Conservation (phyloP, 2,888 invertebrate species). For the Ophion ventricosus region DNA sequence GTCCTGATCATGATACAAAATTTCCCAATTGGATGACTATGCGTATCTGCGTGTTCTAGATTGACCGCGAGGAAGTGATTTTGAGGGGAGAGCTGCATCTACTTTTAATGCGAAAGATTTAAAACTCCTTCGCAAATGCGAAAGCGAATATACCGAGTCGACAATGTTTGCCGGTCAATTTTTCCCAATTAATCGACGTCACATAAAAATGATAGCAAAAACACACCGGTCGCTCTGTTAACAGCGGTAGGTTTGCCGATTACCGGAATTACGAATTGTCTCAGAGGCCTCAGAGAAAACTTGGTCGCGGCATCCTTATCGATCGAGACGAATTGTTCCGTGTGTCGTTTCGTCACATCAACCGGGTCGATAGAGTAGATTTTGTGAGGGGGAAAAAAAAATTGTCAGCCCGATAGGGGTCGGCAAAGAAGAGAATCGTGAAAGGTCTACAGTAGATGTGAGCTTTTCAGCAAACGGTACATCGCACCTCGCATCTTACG, state of each 20-base stretch:
- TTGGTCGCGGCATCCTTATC: neutral
- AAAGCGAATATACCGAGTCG: neutral
- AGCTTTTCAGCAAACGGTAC: conserved; percentile 33
- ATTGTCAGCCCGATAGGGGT: neutral
- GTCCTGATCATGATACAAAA: neutral
- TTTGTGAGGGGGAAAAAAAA: neutral
- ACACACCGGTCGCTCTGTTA: neutral
- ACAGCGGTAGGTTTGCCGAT: neutral
- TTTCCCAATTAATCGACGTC: neutral
- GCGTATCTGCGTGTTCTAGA: neutral
- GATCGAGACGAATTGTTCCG: neutral
- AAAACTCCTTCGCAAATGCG: neutral
- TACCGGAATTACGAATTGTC: neutral
- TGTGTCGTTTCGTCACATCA: neutral
- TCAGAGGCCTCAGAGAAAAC: neutral
- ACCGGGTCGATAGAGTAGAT: conserved; percentile 41
- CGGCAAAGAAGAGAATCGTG: conserved; percentile 16
- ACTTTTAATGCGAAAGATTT: neutral
- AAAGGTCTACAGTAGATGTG: neutral
- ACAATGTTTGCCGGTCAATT: neutral
- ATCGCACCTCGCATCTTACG: neutral
- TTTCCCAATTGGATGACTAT: neutral
- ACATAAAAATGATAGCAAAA: neutral
- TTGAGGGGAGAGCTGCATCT: too few relatives aligned
- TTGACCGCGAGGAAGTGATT: too few relatives aligned